Evolutionary conservation across 2,797 vertebrate genomes (phyloP), one percentile per base, ranked within the genome.

Genomic region (Champsocephalus gunnari): DNA sequence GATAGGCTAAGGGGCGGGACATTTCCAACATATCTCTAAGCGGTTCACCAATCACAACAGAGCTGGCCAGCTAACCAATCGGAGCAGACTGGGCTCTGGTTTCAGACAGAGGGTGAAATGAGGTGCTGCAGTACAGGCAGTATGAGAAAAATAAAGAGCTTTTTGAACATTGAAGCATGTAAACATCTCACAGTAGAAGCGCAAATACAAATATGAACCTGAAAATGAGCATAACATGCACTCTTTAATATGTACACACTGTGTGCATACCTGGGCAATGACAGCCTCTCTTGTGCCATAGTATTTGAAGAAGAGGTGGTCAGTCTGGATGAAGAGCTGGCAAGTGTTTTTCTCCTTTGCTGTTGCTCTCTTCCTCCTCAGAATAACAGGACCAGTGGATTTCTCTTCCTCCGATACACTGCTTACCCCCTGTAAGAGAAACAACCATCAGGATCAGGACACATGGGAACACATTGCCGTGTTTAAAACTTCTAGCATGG

Each of bases 271-370:
- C 97, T 99, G 98, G 24, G 98, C 97, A 54, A 99, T 96, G 78
- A 99, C 98, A 24, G 97, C 97, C 77, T 99, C 98, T 78, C 95
- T 94, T 59, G 96, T 94, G 78, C 93, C 94, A 0, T 99, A 99
- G 83, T 95, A 95, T 41, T 91, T 95, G 82, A 75, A 96, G 87
- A 99, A 99, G 9, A 97, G 88, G 83, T 99, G 98, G 88, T 99
- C 98, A 0, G 98, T 98, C 92, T 99, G 98, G 87, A 99, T 99
- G 75, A 96, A 99, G 34, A 99, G 96, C 89, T 98, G 97, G 71
- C 98, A 99, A 0, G 97, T 99, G 86, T 98, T 98, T 86, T 95
- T 97, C 84, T 98, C 97, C 71, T 92, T 95, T 69, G 93, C 95
- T 1, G 96, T 92, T 9, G 97, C 97, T 77, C 98, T 96, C 51